Evolutionary conservation across 2,888 invertebrate species (phyloP), one percentile per base, ranked within the genome.

Genomic region (Noctuana brunneofusca): DNA sequence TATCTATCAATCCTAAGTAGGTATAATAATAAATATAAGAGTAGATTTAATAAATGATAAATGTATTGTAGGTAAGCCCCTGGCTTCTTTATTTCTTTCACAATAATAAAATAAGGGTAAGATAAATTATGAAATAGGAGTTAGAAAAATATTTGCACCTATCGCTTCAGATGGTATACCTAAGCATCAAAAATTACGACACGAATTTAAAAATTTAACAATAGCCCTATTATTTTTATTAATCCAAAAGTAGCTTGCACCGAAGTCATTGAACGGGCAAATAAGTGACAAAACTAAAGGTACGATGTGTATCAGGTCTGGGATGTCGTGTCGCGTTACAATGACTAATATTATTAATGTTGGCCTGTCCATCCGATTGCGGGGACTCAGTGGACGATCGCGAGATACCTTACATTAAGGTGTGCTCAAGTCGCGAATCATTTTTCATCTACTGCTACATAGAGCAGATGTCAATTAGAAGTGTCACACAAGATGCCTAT

Each of bases 291-390:
- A 62, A 55, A 62, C 62, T 30, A 63, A 55, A 52, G 56, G 60
- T 49, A 57, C 64, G 83, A 85, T 84, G 74, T 73, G 73, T 80
- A 83, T 83, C 84, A 65, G 63, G 69, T 83, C 84, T 66, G 63
- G 69, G 50, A 71, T 71, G 72, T 71, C 73, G 69, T 75, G 76
- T 78, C 81, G 75, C 75, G 73, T 80, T 82, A 85, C 85, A 86
- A 83, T 81, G 81, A 81, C 73, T 86, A 84, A 87, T 85, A 87
- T 87, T 89, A 90, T 90, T 89, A 91, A 91, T 91, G 89, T 86
- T 71, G 70, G 63, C 66, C 81, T 81, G 90, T 89, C 89, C 78
- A 68, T 77, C 76, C 73, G 81, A 78, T 80, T 77, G 81, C 81
- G 81, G 80, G 78, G 69, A 69, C 72, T 48, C 35, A 20, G 60